Percentiles rank a stretch among this genome's conserved stretches.
Conservation (phyloP, 2,797 vertebrate genomes). For the Dryobates pubescens region DNA sequence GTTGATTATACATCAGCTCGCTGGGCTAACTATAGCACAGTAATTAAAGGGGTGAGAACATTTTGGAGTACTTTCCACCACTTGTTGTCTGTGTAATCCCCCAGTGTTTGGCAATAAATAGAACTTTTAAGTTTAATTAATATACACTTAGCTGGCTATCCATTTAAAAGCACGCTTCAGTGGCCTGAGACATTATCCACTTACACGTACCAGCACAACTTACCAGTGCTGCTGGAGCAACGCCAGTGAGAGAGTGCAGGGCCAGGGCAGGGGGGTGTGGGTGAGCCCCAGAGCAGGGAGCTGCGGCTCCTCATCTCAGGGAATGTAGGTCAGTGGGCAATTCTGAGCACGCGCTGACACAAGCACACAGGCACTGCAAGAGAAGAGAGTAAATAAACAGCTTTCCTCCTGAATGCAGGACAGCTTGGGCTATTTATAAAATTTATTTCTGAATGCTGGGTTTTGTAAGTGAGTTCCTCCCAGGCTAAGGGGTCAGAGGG, state of each 20-base stretch:
- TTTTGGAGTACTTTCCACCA: constrained; percentile 77
- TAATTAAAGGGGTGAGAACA: constrained; percentile 82
- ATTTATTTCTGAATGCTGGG: background rate
- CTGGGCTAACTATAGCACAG: constrained; percentile 78
- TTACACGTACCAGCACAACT: background rate
- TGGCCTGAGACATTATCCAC: constrained; percentile 68
- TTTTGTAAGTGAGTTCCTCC: constrained; percentile 16
- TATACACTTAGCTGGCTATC: constrained; percentile 77
- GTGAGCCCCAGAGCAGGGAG: background rate
- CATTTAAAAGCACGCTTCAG: constrained; percentile 63
- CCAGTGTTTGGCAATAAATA: constrained; percentile 79
- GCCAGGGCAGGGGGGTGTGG: background rate
- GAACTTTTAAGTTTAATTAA: constrained; percentile 83
- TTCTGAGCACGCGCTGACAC: constrained; percentile 1
- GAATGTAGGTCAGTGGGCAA: constrained; percentile 62
- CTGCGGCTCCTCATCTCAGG: background rate
- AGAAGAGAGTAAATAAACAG: constrained; percentile 38
- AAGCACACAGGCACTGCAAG: background rate
- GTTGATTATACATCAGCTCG: constrained; percentile 73
- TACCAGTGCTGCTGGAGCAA: constrained; percentile 2
- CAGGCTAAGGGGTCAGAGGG: background rate
- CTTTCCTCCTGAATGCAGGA: constrained; percentile 6
- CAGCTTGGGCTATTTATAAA: background rate
- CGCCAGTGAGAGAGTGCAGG: background rate
- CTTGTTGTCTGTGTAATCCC: constrained; percentile 77